These are phyloP conservation scores for Diplodus sargus DNA, from an alignment of 2,797 vertebrate genomes.

Conservation along the genomic window DNA sequence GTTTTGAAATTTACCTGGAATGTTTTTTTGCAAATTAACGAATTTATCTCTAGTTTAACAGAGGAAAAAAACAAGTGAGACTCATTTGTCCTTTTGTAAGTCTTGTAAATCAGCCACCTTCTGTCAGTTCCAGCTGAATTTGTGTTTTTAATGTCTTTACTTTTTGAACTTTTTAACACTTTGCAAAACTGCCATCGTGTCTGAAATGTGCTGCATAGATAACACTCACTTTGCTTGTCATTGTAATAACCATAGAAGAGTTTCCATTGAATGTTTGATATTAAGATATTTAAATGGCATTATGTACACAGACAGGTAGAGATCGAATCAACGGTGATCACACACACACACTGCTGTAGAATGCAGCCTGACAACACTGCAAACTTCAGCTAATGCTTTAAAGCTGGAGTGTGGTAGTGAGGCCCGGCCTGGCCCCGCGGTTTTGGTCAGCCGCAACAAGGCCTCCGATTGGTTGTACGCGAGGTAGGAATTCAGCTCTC, in stretches of 20 bases:
- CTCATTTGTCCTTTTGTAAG: neutral
- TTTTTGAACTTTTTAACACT: neutral
- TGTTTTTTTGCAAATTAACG: neutral
- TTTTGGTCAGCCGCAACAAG: slow-evolving; percentile 79
- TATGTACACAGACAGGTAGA: neutral
- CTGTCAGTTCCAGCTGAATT: neutral
- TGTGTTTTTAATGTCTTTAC: no score
- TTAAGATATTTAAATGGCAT: neutral
- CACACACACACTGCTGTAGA: slow-evolving; percentile 16
- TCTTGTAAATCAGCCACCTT: neutral
- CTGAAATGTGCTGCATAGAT: neutral
- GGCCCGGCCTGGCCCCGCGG: slow-evolving; percentile 75
- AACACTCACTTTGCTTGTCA: neutral
- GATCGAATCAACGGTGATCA: slow-evolving; percentile 2
- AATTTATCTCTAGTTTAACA: neutral
- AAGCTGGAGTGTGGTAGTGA: slow-evolving; percentile 74
- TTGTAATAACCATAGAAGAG: neutral
- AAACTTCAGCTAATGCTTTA: slow-evolving; percentile 74
- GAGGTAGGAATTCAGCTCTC: slow-evolving; percentile 88
- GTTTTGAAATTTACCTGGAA: neutral
- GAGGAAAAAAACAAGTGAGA: neutral
- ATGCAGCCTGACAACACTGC: slow-evolving; percentile 41
- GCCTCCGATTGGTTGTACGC: slow-evolving; percentile 79
- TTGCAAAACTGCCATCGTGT: neutral
- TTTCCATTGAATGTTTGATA: neutral